These are phyloP conservation scores for Enteromius viviparus DNA, from an alignment of 2,797 vertebrate species.

Conservation along the genomic window DNA sequence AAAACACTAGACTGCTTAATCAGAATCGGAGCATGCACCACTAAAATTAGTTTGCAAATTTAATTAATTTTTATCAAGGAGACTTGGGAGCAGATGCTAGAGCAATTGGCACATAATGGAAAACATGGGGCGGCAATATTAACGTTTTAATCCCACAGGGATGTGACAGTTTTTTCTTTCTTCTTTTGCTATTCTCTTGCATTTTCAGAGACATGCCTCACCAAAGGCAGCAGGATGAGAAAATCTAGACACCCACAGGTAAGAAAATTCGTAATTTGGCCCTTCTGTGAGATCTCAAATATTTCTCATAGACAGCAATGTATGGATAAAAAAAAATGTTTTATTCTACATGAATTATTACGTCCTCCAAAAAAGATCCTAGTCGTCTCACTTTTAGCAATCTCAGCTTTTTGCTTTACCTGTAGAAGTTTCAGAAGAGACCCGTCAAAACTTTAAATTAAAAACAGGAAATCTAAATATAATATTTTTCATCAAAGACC, in stretches of 20 bases:
- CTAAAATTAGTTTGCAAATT: slow-evolving; percentile 82
- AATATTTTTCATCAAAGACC: neutral
- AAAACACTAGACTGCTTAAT: slow-evolving; percentile 73
- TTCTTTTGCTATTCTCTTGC: slow-evolving; percentile 30
- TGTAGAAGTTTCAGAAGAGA: neutral
- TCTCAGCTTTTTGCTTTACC: neutral
- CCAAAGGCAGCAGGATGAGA: neutral
- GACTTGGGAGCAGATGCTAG: slow-evolving; percentile 79
- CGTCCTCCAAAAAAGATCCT: neutral
- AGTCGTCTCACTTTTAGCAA: neutral
- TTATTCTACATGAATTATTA: neutral
- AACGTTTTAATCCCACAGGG: slow-evolving; percentile 77
- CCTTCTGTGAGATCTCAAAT: neutral
- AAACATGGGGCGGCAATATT: slow-evolving; percentile 78
- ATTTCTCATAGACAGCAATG: neutral
- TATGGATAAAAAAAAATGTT: neutral
- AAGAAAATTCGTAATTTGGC: neutral
- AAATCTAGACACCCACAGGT: slow-evolving; percentile 12
- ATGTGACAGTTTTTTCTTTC: slow-evolving; percentile 72
- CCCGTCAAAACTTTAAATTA: neutral
- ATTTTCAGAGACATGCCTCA: slow-evolving; percentile 22
- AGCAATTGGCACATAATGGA: slow-evolving; percentile 83
- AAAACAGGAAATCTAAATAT: neutral
- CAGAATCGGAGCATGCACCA: slow-evolving; percentile 75
- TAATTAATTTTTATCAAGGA: slow-evolving; percentile 86